Base-by-base conservation (phyloP, 2,113 vertebrate genomes). In the Callospermophilus lateralis region DNA sequence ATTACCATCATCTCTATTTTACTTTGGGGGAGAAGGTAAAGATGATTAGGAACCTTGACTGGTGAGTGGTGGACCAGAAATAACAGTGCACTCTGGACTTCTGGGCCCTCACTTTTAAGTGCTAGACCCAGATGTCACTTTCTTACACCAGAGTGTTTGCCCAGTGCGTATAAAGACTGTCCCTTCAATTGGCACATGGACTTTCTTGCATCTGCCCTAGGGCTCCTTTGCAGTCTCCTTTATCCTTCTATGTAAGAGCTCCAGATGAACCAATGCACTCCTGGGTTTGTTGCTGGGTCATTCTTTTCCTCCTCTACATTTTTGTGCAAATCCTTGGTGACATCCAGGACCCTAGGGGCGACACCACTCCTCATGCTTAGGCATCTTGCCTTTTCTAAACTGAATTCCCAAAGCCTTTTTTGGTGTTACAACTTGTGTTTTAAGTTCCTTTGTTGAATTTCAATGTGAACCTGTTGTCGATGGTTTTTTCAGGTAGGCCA, bases 111-210 rank as follows among this genome's bases (percentile, higher is more conserved):
- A 8, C n/a, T 26, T 42, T 9, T 42, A n/a, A 73, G 22, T 26
- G 6, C 45, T 34, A 10, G 77, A 6, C 68, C 39, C 9, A 0
- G 1, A 42, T 67, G 37, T 20, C 1, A 1, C 17, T 12, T 32
- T 4, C 17, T 15, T 32, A 0, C 10, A 0, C 28, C 22, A 3
- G 24, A 20, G 65, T 2, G 0, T 1, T 65, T 86, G 7, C 79
- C 37, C 12, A 9, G 45, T 0, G 2, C 7, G 2, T 0, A 2
- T 2, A 16, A 48, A 86, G 37, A 63, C 78, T 12, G 17, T 30
- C 48, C 74, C 58, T 34, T n/a, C n/a, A 78, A 30, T 30, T 4
- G 3, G 22, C 53, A 4, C 1, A 4, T 4, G 16, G 48, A 13
- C 7, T 42, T 53, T 61, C 72, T 77, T 51, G 73, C 37, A 61